Percentiles rank a stretch among this genome's conserved stretches.
Evolutionary conservation across 2,113 vertebrate species (phyloP).

Genomic region (Thalassarche chlororhynchos): DNA sequence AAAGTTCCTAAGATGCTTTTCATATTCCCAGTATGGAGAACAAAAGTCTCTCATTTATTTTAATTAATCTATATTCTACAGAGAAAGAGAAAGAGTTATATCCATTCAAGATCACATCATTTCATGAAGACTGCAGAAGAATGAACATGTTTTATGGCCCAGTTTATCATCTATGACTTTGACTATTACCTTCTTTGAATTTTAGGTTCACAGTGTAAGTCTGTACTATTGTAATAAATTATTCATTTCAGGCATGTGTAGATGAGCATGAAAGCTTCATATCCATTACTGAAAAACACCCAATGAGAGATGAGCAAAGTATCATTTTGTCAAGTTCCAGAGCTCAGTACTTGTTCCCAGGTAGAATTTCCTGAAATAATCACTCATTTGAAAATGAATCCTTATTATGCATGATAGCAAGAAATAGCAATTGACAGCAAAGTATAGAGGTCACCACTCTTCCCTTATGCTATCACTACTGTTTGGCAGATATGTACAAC

Average conservation of each 20-base stretch:
- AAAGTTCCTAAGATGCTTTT: neutral
- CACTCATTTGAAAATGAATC: neutral
- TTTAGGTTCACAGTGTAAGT: neutral
- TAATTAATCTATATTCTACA: neutral
- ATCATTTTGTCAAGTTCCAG: neutral
- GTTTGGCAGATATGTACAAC: neutral
- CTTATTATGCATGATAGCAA: neutral
- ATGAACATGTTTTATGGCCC: conserved; percentile 28
- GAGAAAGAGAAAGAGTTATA: neutral
- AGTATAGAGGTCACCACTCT: neutral
- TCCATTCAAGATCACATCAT: conserved; percentile 4
- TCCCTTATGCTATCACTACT: neutral
- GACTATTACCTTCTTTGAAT: conserved; percentile 16
- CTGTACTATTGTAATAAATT: conserved; percentile 8
- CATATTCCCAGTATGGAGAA: neutral
- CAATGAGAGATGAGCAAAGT: neutral
- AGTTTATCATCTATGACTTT: conserved; percentile 50
- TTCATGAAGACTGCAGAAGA: conserved; percentile 31
- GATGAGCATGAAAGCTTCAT: neutral
- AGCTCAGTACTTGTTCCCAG: neutral
- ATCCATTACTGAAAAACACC: neutral
- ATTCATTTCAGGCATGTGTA: conserved; percentile 1
- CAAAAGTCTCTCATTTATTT: neutral
- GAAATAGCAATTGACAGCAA: neutral
- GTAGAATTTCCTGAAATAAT: neutral